Evolutionary conservation across 2,888 invertebrate genomes (phyloP).

Genomic region (Julus scanicus): DNA sequence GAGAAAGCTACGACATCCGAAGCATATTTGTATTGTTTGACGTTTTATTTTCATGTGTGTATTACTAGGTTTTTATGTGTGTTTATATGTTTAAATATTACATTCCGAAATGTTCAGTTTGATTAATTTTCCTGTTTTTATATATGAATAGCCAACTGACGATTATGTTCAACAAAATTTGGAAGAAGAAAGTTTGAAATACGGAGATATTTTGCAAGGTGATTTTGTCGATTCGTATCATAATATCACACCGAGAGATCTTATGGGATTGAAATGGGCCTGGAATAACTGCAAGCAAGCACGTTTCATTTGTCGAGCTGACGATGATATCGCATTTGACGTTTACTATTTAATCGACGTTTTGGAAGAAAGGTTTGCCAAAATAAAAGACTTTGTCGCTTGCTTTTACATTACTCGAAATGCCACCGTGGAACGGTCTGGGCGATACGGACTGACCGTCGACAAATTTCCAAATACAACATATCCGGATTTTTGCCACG

Average conservation of each 20-base stretch:
- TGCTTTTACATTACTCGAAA: slow-evolving; percentile 52
- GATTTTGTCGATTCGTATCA: slow-evolving; percentile 54
- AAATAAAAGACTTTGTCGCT: slow-evolving; percentile 41
- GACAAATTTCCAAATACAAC: not conserved
- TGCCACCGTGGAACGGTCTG: slow-evolving; percentile 38
- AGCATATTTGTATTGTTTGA: too few relatives aligned
- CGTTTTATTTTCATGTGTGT: too few relatives aligned
- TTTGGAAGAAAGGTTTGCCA: not conserved
- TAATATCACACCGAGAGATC: slow-evolving; percentile 52
- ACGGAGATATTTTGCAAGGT: slow-evolving; percentile 55
- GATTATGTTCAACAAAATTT: not conserved
- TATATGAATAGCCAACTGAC: not conserved
- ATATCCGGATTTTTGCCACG: slow-evolving; percentile 52
- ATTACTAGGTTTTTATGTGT: too few relatives aligned
- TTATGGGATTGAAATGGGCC: slow-evolving; percentile 55
- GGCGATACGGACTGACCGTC: slow-evolving; percentile 37
- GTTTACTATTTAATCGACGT: slow-evolving; percentile 49
- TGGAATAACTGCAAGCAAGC: slow-evolving; percentile 49
- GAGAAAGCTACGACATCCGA: too few relatives aligned
- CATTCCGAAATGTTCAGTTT: not conserved
- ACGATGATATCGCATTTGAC: slow-evolving; percentile 54
- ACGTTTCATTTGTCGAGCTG: slow-evolving; percentile 41
- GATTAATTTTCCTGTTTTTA: not conserved
- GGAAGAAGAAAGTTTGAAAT: slow-evolving; percentile 46
- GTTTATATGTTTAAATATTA: not conserved